Percentiles rank a stretch among this genome's conserved stretches.
Conservation (phyloP, 2,888 invertebrate genomes). For the Notodonta dromedarius region DNA sequence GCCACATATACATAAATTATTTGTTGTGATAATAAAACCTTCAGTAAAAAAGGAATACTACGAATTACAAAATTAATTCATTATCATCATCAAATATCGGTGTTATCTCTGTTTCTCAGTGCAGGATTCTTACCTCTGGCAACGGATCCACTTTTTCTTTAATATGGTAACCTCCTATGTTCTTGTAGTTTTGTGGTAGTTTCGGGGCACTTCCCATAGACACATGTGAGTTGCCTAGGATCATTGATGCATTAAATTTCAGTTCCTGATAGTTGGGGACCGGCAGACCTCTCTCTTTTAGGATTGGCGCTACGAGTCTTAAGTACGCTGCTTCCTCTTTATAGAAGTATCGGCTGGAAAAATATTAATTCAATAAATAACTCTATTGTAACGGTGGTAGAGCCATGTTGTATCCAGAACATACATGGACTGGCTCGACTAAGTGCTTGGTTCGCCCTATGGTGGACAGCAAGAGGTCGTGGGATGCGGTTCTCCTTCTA, state of each 20-base stretch:
- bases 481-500: too few relatives aligned
- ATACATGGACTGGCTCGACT: too few relatives aligned
- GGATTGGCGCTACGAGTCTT: constrained; percentile 23
- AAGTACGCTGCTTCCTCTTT: constrained; percentile 15
- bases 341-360: background rate
- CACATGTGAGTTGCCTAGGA: constrained; percentile 23
- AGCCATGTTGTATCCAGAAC: too few relatives aligned
- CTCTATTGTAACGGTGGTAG: too few relatives aligned
- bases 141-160: constrained; percentile 29
- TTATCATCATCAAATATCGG: too few relatives aligned
- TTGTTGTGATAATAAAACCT: too few relatives aligned
- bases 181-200: constrained; percentile 27
- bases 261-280: constrained; percentile 22
- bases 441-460: too few relatives aligned
- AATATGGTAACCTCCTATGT: constrained; percentile 40
- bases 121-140: constrained; percentile 31
- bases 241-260: constrained; percentile 22
- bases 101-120: too few relatives aligned
- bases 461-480: too few relatives aligned
- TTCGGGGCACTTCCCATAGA: constrained; percentile 18
- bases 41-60: too few relatives aligned
- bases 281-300: constrained; percentile 16
- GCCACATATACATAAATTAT: too few relatives aligned
- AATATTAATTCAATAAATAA: background rate
- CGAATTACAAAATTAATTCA: too few relatives aligned